Evolutionary conservation across 2,888 invertebrate species (phyloP).

Genomic region (Dolichomitus sp.): DNA sequence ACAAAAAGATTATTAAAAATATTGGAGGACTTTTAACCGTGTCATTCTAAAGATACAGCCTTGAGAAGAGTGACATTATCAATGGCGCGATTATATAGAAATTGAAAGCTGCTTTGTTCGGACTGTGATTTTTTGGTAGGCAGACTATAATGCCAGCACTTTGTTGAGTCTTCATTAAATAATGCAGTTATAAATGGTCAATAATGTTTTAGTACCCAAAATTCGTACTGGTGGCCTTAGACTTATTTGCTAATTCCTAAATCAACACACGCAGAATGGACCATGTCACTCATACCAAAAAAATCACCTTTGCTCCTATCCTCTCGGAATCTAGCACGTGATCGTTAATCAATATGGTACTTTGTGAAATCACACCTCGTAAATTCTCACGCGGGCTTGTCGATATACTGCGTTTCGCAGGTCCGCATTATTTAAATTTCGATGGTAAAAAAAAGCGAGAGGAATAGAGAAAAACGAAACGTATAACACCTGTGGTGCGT

Average conservation of each 20-base stretch:
- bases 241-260: neutral
- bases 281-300: neutral
- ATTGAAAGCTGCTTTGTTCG: neutral
- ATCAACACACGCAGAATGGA: constrained; percentile 3
- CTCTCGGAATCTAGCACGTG: constrained; percentile 29
- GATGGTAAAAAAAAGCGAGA: constrained; percentile 2
- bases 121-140: neutral
- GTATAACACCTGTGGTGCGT: constrained; percentile 6
- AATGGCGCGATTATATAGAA: neutral
- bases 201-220: neutral
- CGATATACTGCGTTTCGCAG: neutral
- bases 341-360: constrained; percentile 50
- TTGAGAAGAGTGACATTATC: neutral
- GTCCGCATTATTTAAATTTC: constrained; percentile 26
- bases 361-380: constrained; percentile 41
- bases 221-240: neutral
- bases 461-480: neutral
- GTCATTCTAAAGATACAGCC: no score
- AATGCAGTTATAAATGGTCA: neutral
- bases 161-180: neutral
- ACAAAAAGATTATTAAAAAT: no score
- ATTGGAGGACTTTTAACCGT: no score
- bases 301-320: neutral
- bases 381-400: constrained; percentile 16
- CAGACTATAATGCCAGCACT: neutral